phyloP scores from a whole-genome alignment of 2,113 vertebrate genomes.

The Ictalurus furcatus region DNA sequence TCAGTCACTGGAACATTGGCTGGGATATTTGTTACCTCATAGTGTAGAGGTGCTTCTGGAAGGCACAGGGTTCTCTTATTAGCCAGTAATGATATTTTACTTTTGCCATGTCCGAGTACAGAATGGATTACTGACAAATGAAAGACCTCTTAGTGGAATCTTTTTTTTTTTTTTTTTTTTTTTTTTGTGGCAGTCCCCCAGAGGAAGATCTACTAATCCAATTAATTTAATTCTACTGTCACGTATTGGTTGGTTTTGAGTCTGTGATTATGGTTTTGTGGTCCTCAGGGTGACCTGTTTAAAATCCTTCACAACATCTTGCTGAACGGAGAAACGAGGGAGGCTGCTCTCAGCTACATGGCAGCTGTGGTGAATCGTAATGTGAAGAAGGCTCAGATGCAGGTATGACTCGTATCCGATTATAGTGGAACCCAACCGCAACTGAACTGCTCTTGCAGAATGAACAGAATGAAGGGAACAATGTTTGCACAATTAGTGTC shows the following conservation, averaged over 20 bases:
- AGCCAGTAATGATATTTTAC: not conserved
- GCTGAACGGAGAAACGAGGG: slow-evolving; percentile 93
- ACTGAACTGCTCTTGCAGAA: not conserved
- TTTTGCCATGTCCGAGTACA: not conserved
- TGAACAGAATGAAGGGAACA: not conserved
- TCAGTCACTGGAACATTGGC: not conserved
- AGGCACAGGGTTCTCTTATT: not conserved
- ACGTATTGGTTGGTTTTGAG: not conserved
- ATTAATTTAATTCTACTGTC: slow-evolving; percentile 1
- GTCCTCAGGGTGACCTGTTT: slow-evolving; percentile 88
- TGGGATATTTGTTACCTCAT: slow-evolving; percentile 2
- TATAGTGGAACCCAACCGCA: not conserved
- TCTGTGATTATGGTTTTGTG: slow-evolving; percentile 4
- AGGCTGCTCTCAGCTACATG: slow-evolving; percentile 94
- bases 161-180: not conserved
- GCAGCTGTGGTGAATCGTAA: slow-evolving; percentile 93
- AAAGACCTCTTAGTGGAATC: not conserved
- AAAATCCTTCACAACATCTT: slow-evolving; percentile 93
- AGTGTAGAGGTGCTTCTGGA: not conserved
- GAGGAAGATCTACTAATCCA: not conserved
- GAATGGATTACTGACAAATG: not conserved
- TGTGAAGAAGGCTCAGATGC: slow-evolving; percentile 98
- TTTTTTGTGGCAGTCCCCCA: not conserved
- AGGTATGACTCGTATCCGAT: slow-evolving; percentile 72
- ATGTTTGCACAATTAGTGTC: not conserved